phyloP scores from a whole-genome alignment of 2,113 vertebrate species.

The Mesocricetus auratus region DNA sequence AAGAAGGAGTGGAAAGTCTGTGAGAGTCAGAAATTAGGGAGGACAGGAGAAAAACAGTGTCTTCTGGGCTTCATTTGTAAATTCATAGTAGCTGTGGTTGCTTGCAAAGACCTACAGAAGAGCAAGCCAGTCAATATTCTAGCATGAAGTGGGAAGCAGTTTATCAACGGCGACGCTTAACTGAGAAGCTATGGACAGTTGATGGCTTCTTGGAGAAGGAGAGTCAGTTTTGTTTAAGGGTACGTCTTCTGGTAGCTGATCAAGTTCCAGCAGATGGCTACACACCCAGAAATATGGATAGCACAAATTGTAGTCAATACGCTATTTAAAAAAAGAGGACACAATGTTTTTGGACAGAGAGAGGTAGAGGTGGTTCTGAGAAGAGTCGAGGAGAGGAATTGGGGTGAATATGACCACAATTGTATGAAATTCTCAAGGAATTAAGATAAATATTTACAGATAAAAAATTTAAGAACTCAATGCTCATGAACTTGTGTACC shows the following conservation, averaged over 20 bases:
- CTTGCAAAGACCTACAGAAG: neutral
- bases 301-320: too few relatives aligned
- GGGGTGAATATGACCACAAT: neutral
- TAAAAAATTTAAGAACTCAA: neutral
- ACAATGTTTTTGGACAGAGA: neutral
- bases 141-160: neutral
- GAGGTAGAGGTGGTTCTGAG: neutral
- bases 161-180: neutral
- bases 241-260: neutral
- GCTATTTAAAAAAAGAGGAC: neutral
- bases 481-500: neutral
- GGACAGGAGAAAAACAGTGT: too few relatives aligned
- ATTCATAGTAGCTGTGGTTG: neutral
- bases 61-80: neutral
- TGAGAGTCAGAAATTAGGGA: neutral
- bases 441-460: neutral
- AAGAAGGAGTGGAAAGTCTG: neutral
- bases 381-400: neutral
- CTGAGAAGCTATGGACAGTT: neutral
- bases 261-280: neutral
- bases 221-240: neutral
- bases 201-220: neutral
- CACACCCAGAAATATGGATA: neutral
- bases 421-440: neutral
- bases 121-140: neutral